A percentile compares a stretch with the other conserved stretches of the same genome.
These are phyloP conservation scores for Percina caprodes DNA, from an alignment of 2,113 vertebrate species.

Conservation along the genomic window DNA sequence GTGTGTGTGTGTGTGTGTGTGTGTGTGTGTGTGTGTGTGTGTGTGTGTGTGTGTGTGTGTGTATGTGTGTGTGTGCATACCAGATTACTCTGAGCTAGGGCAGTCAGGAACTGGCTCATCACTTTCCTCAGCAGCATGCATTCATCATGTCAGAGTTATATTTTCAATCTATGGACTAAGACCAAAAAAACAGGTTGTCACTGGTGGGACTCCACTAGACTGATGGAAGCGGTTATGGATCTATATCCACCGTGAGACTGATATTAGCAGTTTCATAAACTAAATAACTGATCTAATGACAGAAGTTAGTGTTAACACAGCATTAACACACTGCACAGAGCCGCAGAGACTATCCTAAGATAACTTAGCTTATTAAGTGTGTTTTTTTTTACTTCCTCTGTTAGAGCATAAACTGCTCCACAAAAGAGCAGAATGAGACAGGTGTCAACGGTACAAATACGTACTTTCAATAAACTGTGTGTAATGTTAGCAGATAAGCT, in stretches of 20 bases:
- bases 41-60: slow-evolving; percentile 54
- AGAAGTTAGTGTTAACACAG: not conserved
- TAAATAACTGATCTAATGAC: not conserved
- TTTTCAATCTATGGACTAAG: slow-evolving; percentile 46
- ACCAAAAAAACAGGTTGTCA: slow-evolving; percentile 15
- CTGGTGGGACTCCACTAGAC: not conserved
- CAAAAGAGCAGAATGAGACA: not conserved
- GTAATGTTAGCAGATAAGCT: not conserved
- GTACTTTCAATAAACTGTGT: not conserved
- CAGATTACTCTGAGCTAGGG: slow-evolving; percentile 66
- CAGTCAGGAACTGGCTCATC: slow-evolving; percentile 70
- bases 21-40: slow-evolving; percentile 31
- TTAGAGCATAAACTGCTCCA: not conserved
- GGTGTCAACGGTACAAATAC: not conserved
- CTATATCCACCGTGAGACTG: not conserved
- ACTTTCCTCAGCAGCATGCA: slow-evolving; percentile 40
- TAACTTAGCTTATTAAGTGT: too few relatives aligned
- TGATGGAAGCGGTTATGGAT: not conserved
- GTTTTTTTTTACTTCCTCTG: not conserved
- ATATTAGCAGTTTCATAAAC: not conserved
- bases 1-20: slow-evolving; percentile 41
- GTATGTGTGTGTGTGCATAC: slow-evolving; percentile 61
- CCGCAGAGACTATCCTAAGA: too few relatives aligned
- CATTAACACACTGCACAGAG: not conserved
- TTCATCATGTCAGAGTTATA: slow-evolving; percentile 51